Base-by-base conservation (phyloP, 2,797 vertebrate genomes). In the Gouania willdenowi region DNA sequence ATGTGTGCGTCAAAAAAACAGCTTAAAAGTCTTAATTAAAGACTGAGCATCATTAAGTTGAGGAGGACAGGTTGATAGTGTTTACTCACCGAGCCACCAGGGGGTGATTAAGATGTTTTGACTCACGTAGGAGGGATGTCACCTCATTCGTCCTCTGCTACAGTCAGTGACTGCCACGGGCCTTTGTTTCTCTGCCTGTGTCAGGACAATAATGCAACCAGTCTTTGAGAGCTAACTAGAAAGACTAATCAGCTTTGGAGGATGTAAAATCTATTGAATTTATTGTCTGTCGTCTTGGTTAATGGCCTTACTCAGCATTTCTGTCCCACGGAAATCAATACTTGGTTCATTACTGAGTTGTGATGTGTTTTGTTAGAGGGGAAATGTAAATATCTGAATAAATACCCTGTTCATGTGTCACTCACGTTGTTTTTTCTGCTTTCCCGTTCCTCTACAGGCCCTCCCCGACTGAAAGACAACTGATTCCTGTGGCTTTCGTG, bases 401-500 rank as follows among this genome's bases (percentile, higher is more conserved):
- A 15, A 17, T 8, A 29, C 10, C 29, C 17, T 16, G 20, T 20
- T 16, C 26, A 2, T 18, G 8, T 5, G 3, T n/a, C 12, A 3
- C 17, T n/a, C 6, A 2, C 2, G 33, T 11, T 46, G 13, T 26
- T 24, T 4, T 1, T 2, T 85, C 88, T n/a, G n/a, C n/a, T n/a
- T n/a, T n/a, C n/a, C n/a, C n/a, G n/a, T 71, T 71, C 3, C 7
- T 69, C 81, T 15, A 33, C 89, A 99, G 96, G 89, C 92, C 93
- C 48, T 94, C 95, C 30, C 92, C 96, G 71, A 93, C 93, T 16
- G 96, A 98, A 77, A 90, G 96, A 84, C 97, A 98, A 77, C 95
- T 98, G 73, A 99, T 99, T 84, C 97, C 97, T 10, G 95, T 99
- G 93, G 95, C 97, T 93, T 99, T 98, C 75, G 95, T 98, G 89